Evolutionary conservation across 2,797 vertebrate species (phyloP).

Genomic region (Holocentrus rufus): DNA sequence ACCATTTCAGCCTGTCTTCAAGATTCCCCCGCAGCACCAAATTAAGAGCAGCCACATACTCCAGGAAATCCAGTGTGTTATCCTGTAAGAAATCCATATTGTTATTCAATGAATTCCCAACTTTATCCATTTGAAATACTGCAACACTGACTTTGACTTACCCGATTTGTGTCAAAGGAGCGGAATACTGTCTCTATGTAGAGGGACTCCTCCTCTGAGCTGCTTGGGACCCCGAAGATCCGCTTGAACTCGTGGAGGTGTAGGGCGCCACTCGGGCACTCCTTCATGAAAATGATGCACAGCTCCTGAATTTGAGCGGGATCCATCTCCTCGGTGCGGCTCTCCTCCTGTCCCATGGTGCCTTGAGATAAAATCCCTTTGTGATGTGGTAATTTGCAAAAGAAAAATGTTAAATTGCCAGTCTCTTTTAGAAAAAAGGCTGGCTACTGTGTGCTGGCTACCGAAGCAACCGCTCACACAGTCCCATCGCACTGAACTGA

Average conservation of each 20-base stretch:
- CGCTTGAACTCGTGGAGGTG: slow-evolving; percentile 77
- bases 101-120: not conserved
- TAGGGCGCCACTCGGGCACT: slow-evolving; percentile 76
- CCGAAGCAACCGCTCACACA: not conserved
- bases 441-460: not conserved
- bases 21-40: slow-evolving; percentile 77
- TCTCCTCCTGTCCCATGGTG: slow-evolving; percentile 66
- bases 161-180: slow-evolving; percentile 74
- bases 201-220: slow-evolving; percentile 69
- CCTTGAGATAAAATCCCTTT: not conserved
- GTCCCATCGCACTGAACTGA: slow-evolving; percentile 29
- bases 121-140: not conserved
- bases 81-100: slow-evolving; percentile 61
- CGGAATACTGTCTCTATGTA: slow-evolving; percentile 73
- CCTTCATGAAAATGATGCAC: slow-evolving; percentile 74
- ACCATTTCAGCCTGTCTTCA: slow-evolving; percentile 81
- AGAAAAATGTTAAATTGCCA: too few relatives aligned
- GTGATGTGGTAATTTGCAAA: not conserved
- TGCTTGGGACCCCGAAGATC: slow-evolving; percentile 72
- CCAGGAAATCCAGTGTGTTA: slow-evolving; percentile 78
- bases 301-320: slow-evolving; percentile 74
- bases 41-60: slow-evolving; percentile 79
- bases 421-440: not conserved
- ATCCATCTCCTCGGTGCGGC: slow-evolving; percentile 60
- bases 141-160: not conserved